Evolutionary conservation across 1,140 invertebrate genomes (phyloP).

Genomic region (Argopecten irradians): DNA sequence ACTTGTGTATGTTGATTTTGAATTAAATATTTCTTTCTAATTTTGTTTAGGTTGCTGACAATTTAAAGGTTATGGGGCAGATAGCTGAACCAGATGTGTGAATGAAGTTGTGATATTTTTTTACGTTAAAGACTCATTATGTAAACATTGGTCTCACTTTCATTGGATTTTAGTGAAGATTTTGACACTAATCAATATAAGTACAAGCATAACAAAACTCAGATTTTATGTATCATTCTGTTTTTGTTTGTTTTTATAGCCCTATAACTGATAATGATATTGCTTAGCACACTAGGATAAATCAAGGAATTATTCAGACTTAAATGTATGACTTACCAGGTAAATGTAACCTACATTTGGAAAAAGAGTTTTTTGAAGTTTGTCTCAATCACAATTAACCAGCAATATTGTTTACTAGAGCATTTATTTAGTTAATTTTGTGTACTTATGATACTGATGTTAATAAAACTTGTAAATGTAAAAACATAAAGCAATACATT

Average conservation of each 20-base stretch:
- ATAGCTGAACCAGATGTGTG: conserved; percentile 31
- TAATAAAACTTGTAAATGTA: not conserved
- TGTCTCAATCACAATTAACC: not conserved
- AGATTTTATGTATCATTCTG: not conserved
- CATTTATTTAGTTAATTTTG: not conserved
- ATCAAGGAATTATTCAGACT: too few relatives aligned
- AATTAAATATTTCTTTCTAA: not conserved
- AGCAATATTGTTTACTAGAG: not conserved
- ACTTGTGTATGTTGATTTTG: too few relatives aligned
- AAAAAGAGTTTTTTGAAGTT: not conserved
- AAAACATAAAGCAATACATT: not conserved
- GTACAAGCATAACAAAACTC: not conserved
- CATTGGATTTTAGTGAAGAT: not conserved
- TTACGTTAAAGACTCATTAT: not conserved
- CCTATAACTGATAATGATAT: too few relatives aligned
- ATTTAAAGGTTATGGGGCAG: conserved; percentile 76
- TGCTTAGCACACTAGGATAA: too few relatives aligned
- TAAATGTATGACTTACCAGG: too few relatives aligned
- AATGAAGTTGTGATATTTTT: not conserved
- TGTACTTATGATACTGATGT: not conserved
- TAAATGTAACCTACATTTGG: too few relatives aligned
- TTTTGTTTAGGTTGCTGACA: conserved; percentile 67
- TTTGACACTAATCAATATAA: not conserved
- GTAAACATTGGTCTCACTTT: not conserved
- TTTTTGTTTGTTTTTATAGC: not conserved